phyloP scores from a whole-genome alignment of 2,797 vertebrate species.

The Clangula hyemalis region DNA sequence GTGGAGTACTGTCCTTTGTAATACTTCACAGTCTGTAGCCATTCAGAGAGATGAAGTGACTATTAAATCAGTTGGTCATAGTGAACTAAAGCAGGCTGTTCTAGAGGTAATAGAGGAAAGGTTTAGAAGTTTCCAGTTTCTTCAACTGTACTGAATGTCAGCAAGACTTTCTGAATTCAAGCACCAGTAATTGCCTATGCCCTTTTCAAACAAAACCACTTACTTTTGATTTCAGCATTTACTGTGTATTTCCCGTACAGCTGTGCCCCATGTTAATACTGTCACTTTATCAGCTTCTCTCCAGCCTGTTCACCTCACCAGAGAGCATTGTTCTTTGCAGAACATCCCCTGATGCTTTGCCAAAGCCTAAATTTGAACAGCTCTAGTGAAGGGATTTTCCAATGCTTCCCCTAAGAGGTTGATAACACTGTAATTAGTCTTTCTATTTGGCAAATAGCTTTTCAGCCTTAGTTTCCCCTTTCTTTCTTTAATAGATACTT shows the following conservation, averaged over 20 bases:
- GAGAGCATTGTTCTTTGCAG: conserved; percentile 46
- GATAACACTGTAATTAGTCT: conserved; percentile 55
- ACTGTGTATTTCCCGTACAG: not conserved
- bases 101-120: not conserved
- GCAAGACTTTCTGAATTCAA: conserved; percentile 2
- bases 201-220: conserved; percentile 16
- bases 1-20: not conserved
- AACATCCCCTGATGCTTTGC: conserved; percentile 20
- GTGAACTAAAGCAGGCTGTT: not conserved
- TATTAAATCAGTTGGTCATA: not conserved
- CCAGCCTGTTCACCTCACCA: conserved; percentile 56
- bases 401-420: conserved; percentile 23
- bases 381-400: conserved; percentile 40
- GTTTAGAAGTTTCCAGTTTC: not conserved
- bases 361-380: conserved; percentile 46
- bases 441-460: conserved; percentile 41
- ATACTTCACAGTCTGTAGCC: not conserved
- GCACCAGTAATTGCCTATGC: conserved; percentile 2
- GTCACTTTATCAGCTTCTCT: conserved; percentile 48
- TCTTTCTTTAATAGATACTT: conserved; percentile 27
- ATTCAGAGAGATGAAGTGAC: not conserved
- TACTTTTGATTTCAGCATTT: conserved; percentile 21
- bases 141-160: not conserved
- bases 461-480: conserved; percentile 2
- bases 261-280: conserved; percentile 16